Conservation (phyloP, 2,113 vertebrate genomes). For the Stomatorhinus ivindoensis region DNA sequence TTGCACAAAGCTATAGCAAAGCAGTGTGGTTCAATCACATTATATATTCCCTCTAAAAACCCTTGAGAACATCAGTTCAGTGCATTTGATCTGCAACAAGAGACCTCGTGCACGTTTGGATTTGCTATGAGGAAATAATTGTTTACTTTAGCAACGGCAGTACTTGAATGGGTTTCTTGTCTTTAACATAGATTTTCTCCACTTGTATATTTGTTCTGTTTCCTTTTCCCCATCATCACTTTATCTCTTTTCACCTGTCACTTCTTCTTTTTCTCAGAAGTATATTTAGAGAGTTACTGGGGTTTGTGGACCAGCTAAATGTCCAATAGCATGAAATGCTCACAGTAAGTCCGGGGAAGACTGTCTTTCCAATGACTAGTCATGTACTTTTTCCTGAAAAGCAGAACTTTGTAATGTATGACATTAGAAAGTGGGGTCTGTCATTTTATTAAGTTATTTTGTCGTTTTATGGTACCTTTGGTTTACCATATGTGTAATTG, state of each 20-base stretch:
- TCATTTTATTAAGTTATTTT: background rate
- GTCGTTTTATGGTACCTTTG: background rate
- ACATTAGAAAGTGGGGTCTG: background rate
- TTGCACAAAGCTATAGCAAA: background rate
- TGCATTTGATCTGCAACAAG: background rate
- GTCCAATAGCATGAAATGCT: background rate
- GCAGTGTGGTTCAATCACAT: background rate
- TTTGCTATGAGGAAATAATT: background rate
- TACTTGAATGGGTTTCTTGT: background rate
- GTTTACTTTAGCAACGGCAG: background rate
- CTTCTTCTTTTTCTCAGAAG: background rate
- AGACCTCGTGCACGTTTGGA: background rate
- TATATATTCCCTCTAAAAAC: background rate
- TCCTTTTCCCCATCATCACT: background rate
- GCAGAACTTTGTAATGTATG: background rate
- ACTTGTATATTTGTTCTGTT: background rate
- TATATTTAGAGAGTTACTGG: background rate
- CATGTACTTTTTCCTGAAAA: background rate
- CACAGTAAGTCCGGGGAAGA: background rate
- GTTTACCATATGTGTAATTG: background rate
- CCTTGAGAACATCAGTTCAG: background rate
- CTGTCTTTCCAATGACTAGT: background rate
- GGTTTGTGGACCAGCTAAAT: background rate
- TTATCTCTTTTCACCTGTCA: background rate
- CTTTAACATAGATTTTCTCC: background rate